Evolutionary conservation across 2,888 invertebrate genomes (phyloP), one percentile per base, ranked within the genome.

Genomic region (Labia minor): DNA sequence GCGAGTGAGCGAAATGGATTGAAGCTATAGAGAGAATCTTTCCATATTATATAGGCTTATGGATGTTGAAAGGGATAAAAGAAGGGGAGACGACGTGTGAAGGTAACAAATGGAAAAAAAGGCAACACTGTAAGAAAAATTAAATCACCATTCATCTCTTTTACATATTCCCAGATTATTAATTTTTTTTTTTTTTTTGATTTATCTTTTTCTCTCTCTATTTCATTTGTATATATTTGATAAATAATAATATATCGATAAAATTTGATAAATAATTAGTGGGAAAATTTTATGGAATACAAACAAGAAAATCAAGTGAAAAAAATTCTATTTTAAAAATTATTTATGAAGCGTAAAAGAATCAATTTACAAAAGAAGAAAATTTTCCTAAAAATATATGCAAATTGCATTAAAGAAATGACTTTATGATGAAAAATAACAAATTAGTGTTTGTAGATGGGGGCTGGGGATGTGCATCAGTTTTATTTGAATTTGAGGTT

Each of bases 21-120:
- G 49, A 4, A 49, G 14, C 49, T 49, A 49, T 49, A 49, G 49
- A 49, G 49, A 14, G 49, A 49, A n/a, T 49, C 49, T 49, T 49
- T 49, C 49, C 49, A 49, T 49, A 49, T n/a, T 49, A 49, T 49
- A n/a, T 4, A 49, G 49, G 49, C 49, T 49, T 49, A 49, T 49
- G 49, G 49, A 49, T 49, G 26, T 26, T 26, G 26, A 26, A 8
- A 26, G 26, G 49, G 49, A 49, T n/a, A 4, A 11, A 16, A 14
- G 14, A 14, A 49, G 49, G 14, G 49, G n/a, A n/a, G n/a, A n/a
- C n/a, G n/a, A 49, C 49, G 49, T 49, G 49, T 49, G 49, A 49
- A 49, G 49, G 49, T 49, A 49, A 49, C 49, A 49, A 49, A 49
- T 49, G 49, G 49, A 11, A 3, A 49, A 49, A 49, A 49, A 49